A percentile compares a stretch with the other conserved stretches of the same genome.
Evolutionary conservation across 2,797 vertebrate species (phyloP).

Genomic region (Euphonia xanthogaster): DNA sequence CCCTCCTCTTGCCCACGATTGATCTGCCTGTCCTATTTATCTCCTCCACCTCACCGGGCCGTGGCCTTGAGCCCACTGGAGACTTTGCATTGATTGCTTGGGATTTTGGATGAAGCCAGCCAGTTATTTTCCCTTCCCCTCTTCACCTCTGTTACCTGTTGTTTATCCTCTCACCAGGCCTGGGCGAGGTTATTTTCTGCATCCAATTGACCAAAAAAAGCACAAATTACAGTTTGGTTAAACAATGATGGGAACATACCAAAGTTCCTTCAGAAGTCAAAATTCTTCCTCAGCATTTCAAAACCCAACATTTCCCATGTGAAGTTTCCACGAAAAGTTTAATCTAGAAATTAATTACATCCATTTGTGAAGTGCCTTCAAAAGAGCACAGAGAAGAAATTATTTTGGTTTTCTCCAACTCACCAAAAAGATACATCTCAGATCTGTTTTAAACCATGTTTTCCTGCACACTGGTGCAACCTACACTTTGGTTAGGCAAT

Average conservation of each 20-base stretch:
- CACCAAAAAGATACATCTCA: not conserved
- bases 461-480: not conserved
- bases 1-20: not conserved
- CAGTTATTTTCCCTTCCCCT: constrained; percentile 17
- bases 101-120: constrained; percentile 17
- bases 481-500: not conserved
- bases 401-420: not conserved
- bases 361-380: not conserved
- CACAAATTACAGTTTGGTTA: not conserved
- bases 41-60: not conserved
- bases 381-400: not conserved
- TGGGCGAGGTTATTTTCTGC: not conserved
- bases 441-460: not conserved
- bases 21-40: constrained; percentile 3
- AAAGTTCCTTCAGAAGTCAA: not conserved
- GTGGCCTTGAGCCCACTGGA: not conserved
- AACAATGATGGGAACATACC: not conserved
- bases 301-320: not conserved
- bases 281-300: not conserved
- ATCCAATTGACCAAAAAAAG: not conserved
- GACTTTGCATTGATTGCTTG: not conserved
- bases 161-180: not conserved
- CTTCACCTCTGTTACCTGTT: not conserved
- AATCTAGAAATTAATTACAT: not conserved
- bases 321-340: not conserved